A percentile compares a stretch with the other conserved stretches of the same genome.
These are phyloP conservation scores for Pimpla rufipes DNA, from an alignment of 2,888 invertebrate species.

Conservation along the genomic window DNA sequence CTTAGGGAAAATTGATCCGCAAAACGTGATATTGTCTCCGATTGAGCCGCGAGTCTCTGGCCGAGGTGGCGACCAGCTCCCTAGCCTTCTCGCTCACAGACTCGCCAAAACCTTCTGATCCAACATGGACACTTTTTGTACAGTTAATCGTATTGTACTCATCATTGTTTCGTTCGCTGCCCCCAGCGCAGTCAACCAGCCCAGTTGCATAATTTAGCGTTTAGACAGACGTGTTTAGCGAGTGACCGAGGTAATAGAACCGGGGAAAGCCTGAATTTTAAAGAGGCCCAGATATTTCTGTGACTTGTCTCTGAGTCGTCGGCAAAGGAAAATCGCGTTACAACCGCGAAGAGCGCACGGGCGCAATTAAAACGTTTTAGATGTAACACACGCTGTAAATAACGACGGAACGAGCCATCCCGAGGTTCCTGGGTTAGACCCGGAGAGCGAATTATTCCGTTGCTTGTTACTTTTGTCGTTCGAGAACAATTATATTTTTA, in stretches of 20 bases:
- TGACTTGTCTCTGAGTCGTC: conserved; percentile 1
- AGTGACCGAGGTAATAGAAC: conserved; percentile 14
- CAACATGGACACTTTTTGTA: conserved; percentile 61
- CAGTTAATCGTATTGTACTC: conserved; percentile 56
- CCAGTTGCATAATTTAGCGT: conserved; percentile 48
- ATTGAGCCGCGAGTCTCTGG: conserved; percentile 69
- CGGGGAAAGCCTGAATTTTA: background rate
- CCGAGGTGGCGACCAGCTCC: conserved; percentile 69
- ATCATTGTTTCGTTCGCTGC: conserved; percentile 40
- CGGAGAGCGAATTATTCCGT: conserved; percentile 31
- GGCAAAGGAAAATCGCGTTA: background rate
- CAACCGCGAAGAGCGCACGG: background rate
- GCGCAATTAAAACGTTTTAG: conserved; percentile 31
- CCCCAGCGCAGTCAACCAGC: conserved; percentile 43
- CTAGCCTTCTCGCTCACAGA: conserved; percentile 70
- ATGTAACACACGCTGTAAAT: conserved; percentile 56
- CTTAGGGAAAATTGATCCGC: conserved; percentile 19
- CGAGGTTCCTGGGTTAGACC: conserved; percentile 3
- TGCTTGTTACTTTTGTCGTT: conserved; percentile 36
- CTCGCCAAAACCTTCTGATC: conserved; percentile 59
- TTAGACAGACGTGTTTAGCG: conserved; percentile 37
- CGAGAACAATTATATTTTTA: conserved; percentile 55
- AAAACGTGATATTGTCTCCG: conserved; percentile 19
- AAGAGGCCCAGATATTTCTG: conserved; percentile 21
- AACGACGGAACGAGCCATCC: conserved; percentile 44